Evolutionary conservation across 1,140 invertebrate genomes (phyloP).

Genomic region (Varroa destructor): DNA sequence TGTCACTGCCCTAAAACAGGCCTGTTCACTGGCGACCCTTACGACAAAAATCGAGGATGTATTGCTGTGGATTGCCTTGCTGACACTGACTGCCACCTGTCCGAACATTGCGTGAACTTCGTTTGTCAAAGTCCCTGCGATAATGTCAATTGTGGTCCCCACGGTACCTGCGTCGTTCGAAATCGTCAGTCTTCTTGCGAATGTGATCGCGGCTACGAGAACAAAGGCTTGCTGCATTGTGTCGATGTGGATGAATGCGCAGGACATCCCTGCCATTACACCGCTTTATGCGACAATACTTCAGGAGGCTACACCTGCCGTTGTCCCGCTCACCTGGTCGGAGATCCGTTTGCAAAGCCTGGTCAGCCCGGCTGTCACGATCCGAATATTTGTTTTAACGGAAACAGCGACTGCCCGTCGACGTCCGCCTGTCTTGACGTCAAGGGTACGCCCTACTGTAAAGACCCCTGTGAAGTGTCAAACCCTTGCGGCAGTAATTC

Average conservation of each 20-base stretch:
- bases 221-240: constrained; percentile 35
- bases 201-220: constrained; percentile 37
- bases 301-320: constrained; percentile 59
- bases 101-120: constrained; percentile 36
- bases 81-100: constrained; percentile 41
- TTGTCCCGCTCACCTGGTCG: constrained; percentile 49
- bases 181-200: constrained; percentile 36
- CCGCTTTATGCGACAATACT: constrained; percentile 50
- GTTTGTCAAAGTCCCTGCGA: constrained; percentile 37
- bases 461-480: constrained; percentile 57
- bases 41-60: constrained; percentile 34
- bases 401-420: constrained; percentile 55
- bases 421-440: constrained; percentile 51
- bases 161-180: constrained; percentile 37
- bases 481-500: constrained; percentile 65
- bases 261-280: constrained; percentile 35
- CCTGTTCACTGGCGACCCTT: constrained; percentile 36
- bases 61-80: constrained; percentile 44
- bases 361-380: constrained; percentile 36
- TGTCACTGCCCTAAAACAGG: constrained; percentile 35
- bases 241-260: constrained; percentile 36
- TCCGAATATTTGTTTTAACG: constrained; percentile 47
- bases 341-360: constrained; percentile 50
- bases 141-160: constrained; percentile 35
- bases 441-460: constrained; percentile 41